Percentiles rank a stretch among this genome's conserved stretches.
These are phyloP conservation scores for Papilio glaucus DNA, from an alignment of 1,140 invertebrate genomes.

Conservation along the genomic window DNA sequence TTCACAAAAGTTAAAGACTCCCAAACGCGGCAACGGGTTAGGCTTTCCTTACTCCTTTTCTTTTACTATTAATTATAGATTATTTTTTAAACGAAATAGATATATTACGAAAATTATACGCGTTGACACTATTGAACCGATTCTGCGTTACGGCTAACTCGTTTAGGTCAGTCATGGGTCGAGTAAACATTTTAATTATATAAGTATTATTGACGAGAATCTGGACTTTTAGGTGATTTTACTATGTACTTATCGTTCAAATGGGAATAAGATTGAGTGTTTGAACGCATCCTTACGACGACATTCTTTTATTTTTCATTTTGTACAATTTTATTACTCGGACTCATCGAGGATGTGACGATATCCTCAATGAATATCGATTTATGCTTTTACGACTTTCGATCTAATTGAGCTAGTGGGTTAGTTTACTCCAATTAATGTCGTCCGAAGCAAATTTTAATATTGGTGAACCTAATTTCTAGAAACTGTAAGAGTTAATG, in stretches of 20 bases:
- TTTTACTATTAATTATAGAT: too few relatives aligned
- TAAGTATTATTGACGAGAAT: background rate
- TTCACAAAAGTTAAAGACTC: too few relatives aligned
- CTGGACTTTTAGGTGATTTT: background rate
- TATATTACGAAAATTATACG: background rate
- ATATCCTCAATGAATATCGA: background rate
- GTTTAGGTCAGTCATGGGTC: background rate
- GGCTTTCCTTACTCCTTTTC: too few relatives aligned
- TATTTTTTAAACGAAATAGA: too few relatives aligned
- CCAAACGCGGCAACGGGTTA: too few relatives aligned
- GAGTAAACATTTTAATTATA: background rate
- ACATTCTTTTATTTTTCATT: background rate
- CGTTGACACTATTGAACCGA: background rate
- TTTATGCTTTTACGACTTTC: background rate
- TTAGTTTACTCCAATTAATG: background rate
- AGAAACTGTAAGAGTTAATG: too few relatives aligned
- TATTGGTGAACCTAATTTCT: too few relatives aligned
- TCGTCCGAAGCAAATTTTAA: too few relatives aligned
- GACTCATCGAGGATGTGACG: background rate
- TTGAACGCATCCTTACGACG: background rate
- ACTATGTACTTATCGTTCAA: too few relatives aligned
- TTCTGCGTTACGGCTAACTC: background rate
- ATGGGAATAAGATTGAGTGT: too few relatives aligned
- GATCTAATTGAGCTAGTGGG: background rate
- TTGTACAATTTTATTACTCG: background rate